A percentile compares a stretch with the other conserved stretches of the same genome.
phyloP scores from a whole-genome alignment of 2,888 invertebrate genomes.

The Zele albiditarsus region DNA sequence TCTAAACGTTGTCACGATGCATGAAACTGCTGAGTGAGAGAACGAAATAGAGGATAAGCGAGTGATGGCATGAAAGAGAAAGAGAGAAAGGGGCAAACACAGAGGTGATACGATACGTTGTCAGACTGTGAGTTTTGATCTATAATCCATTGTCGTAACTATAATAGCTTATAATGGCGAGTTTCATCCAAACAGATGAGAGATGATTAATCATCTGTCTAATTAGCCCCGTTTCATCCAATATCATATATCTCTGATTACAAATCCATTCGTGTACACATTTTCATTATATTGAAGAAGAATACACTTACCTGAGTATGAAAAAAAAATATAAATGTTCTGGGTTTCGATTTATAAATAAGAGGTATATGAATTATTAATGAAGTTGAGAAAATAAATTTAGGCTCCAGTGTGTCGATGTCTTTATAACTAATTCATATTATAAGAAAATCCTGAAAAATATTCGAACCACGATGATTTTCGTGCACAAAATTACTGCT shows the following conservation, averaged over 20 bases:
- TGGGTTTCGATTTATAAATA: too few relatives aligned
- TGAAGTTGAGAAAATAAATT: too few relatives aligned
- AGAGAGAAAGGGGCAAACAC: neutral
- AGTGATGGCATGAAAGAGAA: neutral
- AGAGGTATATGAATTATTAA: too few relatives aligned
- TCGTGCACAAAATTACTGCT: too few relatives aligned
- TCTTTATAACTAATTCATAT: too few relatives aligned
- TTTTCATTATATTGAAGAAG: too few relatives aligned
- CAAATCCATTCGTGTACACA: too few relatives aligned
- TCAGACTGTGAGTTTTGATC: conserved; percentile 34
- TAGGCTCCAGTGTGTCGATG: too few relatives aligned
- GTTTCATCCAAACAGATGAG: conserved; percentile 10
- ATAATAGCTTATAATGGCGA: conserved; percentile 20
- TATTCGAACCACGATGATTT: too few relatives aligned
- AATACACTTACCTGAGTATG: too few relatives aligned
- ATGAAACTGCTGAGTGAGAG: neutral
- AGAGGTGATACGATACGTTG: conserved; percentile 10
- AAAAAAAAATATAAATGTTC: too few relatives aligned
- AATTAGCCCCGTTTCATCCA: conserved; percentile 12
- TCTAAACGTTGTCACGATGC: conserved; percentile 20
- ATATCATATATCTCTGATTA: neutral
- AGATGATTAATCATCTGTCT: conserved; percentile 25
- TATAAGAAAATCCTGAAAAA: too few relatives aligned
- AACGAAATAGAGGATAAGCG: neutral
- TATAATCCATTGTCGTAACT: conserved; percentile 25